Evolutionary conservation across 2,888 invertebrate species (phyloP).

Genomic region (Agrotis exclamationis): DNA sequence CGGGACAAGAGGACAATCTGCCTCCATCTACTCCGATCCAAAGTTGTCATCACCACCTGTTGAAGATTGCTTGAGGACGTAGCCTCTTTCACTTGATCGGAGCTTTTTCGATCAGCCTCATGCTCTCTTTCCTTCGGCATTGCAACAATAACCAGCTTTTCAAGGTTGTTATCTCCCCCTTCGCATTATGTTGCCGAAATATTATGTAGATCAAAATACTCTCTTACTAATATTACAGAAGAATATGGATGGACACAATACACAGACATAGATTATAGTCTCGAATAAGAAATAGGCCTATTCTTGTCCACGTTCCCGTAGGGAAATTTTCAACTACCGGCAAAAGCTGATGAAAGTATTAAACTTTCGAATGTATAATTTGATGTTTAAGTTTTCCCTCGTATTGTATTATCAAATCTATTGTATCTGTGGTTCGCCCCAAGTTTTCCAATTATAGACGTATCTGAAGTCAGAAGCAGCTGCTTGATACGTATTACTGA

Average conservation of each 20-base stretch:
- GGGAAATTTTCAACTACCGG: too few relatives aligned
- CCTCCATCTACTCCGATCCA: not conserved
- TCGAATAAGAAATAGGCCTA: too few relatives aligned
- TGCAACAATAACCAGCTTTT: not conserved
- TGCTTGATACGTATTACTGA: slow-evolving; percentile 8
- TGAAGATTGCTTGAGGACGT: not conserved
- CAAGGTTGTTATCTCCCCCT: too few relatives aligned
- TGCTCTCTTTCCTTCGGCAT: not conserved
- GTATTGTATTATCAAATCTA: slow-evolving; percentile 9
- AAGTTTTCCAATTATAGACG: slow-evolving; percentile 43
- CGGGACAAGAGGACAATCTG: not conserved
- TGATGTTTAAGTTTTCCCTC: not conserved
- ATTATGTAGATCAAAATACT: too few relatives aligned
- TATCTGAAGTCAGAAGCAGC: slow-evolving; percentile 7
- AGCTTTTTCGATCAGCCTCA: not conserved
- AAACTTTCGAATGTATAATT: not conserved
- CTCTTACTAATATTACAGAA: too few relatives aligned
- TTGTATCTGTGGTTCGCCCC: not conserved
- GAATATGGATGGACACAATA: too few relatives aligned
- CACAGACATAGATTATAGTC: too few relatives aligned
- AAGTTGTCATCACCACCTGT: not conserved
- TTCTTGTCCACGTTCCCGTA: too few relatives aligned
- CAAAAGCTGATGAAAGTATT: not conserved
- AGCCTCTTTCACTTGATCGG: not conserved
- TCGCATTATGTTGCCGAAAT: too few relatives aligned